Evolutionary conservation across 2,888 invertebrate genomes (phyloP).

Genomic region (Caenorhabditis sulstoni): DNA sequence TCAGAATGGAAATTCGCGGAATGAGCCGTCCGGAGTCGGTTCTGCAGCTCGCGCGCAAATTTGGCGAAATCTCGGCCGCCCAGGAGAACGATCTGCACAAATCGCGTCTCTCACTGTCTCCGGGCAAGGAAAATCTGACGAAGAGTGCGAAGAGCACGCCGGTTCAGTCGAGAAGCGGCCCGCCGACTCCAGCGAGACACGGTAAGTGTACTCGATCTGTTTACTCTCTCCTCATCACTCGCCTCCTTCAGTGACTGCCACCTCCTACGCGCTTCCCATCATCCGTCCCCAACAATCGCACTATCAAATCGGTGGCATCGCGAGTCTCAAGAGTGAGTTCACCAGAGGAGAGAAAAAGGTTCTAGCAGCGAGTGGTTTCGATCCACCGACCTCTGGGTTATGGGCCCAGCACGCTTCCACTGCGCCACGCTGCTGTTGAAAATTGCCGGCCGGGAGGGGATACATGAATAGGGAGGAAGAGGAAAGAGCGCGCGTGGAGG

Average conservation of each 20-base stretch:
- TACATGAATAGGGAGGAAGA: slow-evolving; percentile 6
- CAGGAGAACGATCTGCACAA: slow-evolving; percentile 67
- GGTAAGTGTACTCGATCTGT: slow-evolving; percentile 20
- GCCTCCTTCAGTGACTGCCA: slow-evolving; percentile 6
- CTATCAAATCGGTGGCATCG: slow-evolving; percentile 47
- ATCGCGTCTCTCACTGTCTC: slow-evolving; percentile 50
- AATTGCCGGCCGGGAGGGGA: not conserved
- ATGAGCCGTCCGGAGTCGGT: slow-evolving; percentile 68
- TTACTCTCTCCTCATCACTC: slow-evolving; percentile 6
- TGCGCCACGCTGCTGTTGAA: slow-evolving; percentile 71
- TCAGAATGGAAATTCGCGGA: slow-evolving; percentile 62
- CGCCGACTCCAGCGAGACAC: slow-evolving; percentile 52
- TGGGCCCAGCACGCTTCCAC: slow-evolving; percentile 88
- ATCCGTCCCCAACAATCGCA: not conserved
- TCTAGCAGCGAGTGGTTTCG: slow-evolving; percentile 80
- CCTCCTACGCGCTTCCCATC: slow-evolving; percentile 22
- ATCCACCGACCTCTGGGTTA: slow-evolving; percentile 91
- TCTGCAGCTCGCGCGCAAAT: slow-evolving; percentile 65
- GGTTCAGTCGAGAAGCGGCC: slow-evolving; percentile 47
- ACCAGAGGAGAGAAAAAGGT: slow-evolving; percentile 30
- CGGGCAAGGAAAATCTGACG: slow-evolving; percentile 58
- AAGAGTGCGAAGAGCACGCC: not conserved
- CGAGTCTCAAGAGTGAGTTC: slow-evolving; percentile 48
- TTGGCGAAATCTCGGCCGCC: slow-evolving; percentile 62
- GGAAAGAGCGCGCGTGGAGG: too few relatives aligned